Conservation (phyloP, 2,797 vertebrate genomes). For the Distichodus sexfasciatus region DNA sequence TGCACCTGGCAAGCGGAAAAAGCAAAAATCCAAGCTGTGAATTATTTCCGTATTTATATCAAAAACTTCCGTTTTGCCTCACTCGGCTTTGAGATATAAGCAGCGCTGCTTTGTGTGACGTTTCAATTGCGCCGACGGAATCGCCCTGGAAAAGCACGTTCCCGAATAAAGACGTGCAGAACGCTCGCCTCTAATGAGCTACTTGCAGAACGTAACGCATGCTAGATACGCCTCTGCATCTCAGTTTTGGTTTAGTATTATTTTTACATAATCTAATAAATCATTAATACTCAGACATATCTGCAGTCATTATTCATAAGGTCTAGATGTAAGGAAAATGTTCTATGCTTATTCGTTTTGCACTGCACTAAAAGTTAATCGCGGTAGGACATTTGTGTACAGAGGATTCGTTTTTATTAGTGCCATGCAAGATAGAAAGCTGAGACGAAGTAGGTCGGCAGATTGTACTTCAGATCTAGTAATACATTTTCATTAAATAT, state of each 20-base stretch:
- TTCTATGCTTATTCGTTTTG: not conserved
- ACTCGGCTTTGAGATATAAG: conserved; percentile 13
- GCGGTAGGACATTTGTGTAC: not conserved
- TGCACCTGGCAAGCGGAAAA: not conserved
- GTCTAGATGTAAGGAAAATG: not conserved
- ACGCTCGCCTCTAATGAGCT: conserved; percentile 36
- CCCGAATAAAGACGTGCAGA: not conserved
- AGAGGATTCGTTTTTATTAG: not conserved
- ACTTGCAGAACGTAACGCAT: not conserved
- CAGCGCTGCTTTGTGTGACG: conserved; percentile 4
- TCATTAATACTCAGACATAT: conserved; percentile 17
- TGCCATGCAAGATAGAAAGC: too few relatives aligned
- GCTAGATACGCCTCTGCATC: not conserved
- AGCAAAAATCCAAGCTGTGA: conserved; percentile 12
- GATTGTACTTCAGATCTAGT: too few relatives aligned
- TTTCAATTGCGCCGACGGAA: conserved; percentile 16
- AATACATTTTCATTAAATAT: too few relatives aligned
- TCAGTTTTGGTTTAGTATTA: not conserved
- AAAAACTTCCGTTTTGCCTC: conserved; percentile 24
- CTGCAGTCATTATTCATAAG: not conserved
- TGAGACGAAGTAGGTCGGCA: too few relatives aligned
- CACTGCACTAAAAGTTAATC: not conserved
- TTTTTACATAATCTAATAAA: conserved; percentile 31
- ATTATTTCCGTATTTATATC: conserved; percentile 31
- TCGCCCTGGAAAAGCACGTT: conserved; percentile 29